Conservation (phyloP, 2,113 vertebrate species). For the Alethe castanea region DNA sequence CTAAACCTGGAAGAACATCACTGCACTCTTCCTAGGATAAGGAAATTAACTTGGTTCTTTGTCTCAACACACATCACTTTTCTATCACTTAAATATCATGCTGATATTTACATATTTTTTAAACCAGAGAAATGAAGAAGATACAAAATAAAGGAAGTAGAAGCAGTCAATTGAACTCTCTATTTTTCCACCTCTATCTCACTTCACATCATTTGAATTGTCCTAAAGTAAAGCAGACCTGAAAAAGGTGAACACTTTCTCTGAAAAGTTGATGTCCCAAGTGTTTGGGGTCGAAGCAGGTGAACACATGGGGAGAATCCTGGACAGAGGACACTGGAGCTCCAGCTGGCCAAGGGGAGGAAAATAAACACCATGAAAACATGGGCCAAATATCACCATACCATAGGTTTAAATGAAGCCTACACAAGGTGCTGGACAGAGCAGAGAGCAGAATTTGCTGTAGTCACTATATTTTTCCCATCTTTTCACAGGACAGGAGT, state of each 20-base stretch:
- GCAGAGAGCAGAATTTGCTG: background rate
- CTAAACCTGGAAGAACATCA: background rate
- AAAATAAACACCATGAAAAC: background rate
- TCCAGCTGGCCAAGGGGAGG: background rate
- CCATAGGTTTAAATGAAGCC: background rate
- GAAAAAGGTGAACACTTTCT: background rate
- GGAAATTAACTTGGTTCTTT: background rate
- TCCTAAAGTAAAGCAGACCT: background rate
- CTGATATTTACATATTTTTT: background rate
- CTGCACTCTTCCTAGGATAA: background rate
- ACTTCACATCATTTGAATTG: background rate
- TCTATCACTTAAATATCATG: background rate
- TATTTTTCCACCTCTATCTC: background rate
- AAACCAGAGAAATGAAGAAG: background rate
- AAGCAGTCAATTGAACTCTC: background rate
- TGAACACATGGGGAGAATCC: background rate
- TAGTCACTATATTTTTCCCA: accelerated
- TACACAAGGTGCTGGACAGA: background rate
- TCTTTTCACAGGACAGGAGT: background rate
- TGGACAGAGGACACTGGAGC: background rate
- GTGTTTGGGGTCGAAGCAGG: background rate
- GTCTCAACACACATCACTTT: background rate
- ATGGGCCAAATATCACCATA: background rate
- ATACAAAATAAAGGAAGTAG: background rate
- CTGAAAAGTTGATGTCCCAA: background rate